A percentile compares a stretch with the other conserved stretches of the same genome.
Evolutionary conservation across 2,113 vertebrate species (phyloP).

Genomic region (Cebus imitator): DNA sequence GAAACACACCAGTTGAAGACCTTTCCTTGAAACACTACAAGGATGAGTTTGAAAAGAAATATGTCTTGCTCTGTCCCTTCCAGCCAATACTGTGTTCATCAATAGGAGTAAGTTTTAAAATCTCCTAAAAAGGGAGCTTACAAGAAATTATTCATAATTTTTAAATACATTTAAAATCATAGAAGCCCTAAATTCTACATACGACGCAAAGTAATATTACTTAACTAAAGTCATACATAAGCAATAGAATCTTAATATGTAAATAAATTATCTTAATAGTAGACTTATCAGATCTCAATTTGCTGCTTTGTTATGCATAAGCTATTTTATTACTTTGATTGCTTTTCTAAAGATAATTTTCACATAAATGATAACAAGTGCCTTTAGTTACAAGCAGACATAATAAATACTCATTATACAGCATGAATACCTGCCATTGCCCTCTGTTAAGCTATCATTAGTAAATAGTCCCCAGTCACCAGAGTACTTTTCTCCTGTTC

Average conservation of each 20-base stretch:
- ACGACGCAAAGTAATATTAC: not conserved
- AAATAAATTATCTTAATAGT: slow-evolving; percentile 19
- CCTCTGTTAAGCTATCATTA: slow-evolving; percentile 22
- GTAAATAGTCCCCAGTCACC: not conserved
- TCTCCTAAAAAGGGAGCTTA: not conserved
- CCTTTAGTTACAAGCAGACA: slow-evolving; percentile 20
- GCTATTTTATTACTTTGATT: slow-evolving; percentile 54
- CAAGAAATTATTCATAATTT: not conserved
- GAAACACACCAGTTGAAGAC: not conserved
- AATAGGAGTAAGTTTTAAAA: not conserved
- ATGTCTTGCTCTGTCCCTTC: not conserved
- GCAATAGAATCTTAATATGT: not conserved
- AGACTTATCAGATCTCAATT: not conserved
- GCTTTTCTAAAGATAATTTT: slow-evolving; percentile 46
- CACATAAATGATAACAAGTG: slow-evolving; percentile 32
- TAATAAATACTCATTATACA: slow-evolving; percentile 41
- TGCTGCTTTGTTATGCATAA: not conserved
- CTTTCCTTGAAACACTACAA: not conserved
- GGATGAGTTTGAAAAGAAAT: not conserved
- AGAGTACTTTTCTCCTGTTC: not conserved
- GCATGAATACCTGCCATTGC: not conserved
- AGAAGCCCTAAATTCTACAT: not conserved
- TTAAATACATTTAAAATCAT: not conserved
- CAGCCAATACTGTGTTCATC: not conserved
- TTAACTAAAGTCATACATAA: not conserved